Evolutionary conservation across 2,888 invertebrate genomes (phyloP).

Genomic region (Acanthoscelides obtectus): DNA sequence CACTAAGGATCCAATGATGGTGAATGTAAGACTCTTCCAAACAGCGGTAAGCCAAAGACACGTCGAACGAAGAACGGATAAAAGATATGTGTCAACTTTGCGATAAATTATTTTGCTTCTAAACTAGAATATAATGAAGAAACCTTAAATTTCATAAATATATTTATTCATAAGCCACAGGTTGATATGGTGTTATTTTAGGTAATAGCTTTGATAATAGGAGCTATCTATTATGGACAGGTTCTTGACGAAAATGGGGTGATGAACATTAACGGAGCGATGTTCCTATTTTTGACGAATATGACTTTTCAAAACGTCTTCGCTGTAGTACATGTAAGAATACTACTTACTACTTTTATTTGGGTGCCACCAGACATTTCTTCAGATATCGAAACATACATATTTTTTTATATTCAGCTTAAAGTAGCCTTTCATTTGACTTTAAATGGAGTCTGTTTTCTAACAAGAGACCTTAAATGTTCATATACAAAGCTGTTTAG

Average conservation of each 20-base stretch:
- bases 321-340: slow-evolving; percentile 85
- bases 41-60: slow-evolving; percentile 66
- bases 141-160: no score
- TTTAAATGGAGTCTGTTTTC: no score
- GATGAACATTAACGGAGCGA: slow-evolving; percentile 89
- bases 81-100: background rate
- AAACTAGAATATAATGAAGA: no score
- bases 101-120: no score
- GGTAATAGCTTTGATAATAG: slow-evolving; percentile 85
- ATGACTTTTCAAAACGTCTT: slow-evolving; percentile 96
- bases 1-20: slow-evolving; percentile 84
- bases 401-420: no score
- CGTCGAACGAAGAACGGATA: background rate
- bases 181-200: slow-evolving; percentile 41
- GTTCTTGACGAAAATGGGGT: slow-evolving; percentile 79
- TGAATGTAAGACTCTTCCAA: slow-evolving; percentile 84
- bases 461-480: background rate
- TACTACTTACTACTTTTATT: no score
- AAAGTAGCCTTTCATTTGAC: no score
- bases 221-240: slow-evolving; percentile 83
- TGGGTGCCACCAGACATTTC: no score
- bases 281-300: slow-evolving; percentile 85
- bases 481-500: background rate
- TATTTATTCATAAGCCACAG: no score
- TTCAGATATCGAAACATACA: no score